These are phyloP conservation scores for Bolinopsis microptera DNA, from an alignment of 37 sponge, comb jelly and placozoan species.

Conservation along the genomic window DNA sequence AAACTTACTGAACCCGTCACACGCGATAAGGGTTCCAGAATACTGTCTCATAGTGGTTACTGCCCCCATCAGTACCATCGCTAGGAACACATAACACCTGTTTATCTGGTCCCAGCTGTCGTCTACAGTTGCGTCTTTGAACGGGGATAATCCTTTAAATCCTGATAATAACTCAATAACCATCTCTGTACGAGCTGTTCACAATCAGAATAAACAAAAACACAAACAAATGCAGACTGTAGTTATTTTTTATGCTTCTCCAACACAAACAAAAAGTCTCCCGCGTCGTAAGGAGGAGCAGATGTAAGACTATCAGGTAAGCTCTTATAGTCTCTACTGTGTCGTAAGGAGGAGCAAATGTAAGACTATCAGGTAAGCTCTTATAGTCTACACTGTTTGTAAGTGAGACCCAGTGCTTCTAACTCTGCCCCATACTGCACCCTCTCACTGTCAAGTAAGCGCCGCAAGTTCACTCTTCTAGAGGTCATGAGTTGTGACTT, in stretches of 20 bases:
- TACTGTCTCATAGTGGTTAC: background rate
- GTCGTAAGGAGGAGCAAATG: background rate
- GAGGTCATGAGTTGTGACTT: background rate
- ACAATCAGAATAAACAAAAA: background rate
- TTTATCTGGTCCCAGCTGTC: slow-evolving; percentile 7
- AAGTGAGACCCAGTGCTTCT: background rate
- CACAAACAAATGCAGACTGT: background rate
- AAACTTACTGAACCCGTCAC: slow-evolving; percentile 19
- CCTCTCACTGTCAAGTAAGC: background rate
- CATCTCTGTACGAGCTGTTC: background rate
- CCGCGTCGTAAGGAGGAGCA: background rate
- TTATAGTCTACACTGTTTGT: background rate
- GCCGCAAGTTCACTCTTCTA: background rate
- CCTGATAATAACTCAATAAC: background rate
- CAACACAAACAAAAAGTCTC: slow-evolving; percentile 18
- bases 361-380: background rate
- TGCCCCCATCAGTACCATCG: background rate
- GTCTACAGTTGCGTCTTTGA: slow-evolving; percentile 11
- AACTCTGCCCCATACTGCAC: background rate
- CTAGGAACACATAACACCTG: background rate
- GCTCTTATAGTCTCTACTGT: background rate
- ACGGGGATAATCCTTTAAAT: background rate
- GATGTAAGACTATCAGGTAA: background rate
- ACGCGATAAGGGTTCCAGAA: background rate
- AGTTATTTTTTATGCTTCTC: background rate